Conservation (phyloP, 2,113 vertebrate species). For the Chloropsis cyanopogon region DNA sequence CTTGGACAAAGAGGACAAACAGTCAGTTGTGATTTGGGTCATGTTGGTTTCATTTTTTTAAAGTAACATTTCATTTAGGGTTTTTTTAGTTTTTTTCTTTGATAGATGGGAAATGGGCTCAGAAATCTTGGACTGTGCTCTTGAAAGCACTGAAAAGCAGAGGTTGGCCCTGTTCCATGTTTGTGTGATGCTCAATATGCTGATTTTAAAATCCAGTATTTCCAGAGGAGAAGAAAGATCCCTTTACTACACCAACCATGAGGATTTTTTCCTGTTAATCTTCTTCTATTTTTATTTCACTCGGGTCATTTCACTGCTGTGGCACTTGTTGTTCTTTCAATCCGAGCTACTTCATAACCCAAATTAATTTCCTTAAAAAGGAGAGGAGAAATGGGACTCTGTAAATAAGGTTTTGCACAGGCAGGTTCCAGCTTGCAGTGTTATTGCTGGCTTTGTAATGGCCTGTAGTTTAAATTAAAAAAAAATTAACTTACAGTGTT, state of each 20-base stretch:
- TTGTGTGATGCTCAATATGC: background rate
- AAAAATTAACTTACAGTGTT: background rate
- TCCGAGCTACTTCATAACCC: background rate
- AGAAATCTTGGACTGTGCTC: background rate
- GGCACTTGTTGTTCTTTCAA: background rate
- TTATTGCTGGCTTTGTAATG: background rate
- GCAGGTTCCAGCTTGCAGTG: background rate
- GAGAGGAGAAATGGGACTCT: background rate
- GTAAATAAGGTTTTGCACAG: background rate
- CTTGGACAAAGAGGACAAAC: background rate
- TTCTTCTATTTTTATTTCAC: background rate
- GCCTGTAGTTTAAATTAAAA: background rate
- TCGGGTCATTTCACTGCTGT: background rate
- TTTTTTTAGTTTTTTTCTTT: background rate
- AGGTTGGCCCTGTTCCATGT: background rate
- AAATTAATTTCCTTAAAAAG: constrained; percentile 31
- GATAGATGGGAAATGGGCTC: background rate
- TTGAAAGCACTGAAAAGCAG: background rate
- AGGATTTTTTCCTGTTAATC: background rate
- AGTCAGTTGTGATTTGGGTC: background rate
- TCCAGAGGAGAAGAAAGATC: background rate
- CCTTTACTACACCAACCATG: background rate
- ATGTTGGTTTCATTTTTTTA: background rate
- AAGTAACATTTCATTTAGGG: background rate
- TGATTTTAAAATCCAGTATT: background rate